Conservation (phyloP, 2,888 invertebrate genomes). For the Eupithecia vulgata region DNA sequence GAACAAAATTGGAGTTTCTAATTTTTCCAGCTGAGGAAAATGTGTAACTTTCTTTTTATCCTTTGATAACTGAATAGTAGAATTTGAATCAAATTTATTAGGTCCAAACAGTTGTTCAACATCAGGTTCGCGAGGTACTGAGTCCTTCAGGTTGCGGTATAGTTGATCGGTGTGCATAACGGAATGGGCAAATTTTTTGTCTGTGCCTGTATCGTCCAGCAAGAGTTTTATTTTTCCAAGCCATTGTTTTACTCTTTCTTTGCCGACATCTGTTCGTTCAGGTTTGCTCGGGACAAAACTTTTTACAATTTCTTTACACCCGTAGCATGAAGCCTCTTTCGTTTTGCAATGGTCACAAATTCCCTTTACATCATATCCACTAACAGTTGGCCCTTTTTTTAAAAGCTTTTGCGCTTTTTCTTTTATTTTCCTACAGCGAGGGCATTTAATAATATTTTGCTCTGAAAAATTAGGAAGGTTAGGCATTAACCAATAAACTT, state of each 20-base stretch:
- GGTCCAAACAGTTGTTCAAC: slow-evolving; percentile 30
- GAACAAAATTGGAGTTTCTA: background rate
- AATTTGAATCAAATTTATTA: slow-evolving; percentile 4
- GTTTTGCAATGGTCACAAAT: slow-evolving; percentile 64
- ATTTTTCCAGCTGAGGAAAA: slow-evolving; percentile 3
- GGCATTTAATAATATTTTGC: slow-evolving; percentile 54
- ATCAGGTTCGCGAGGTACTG: slow-evolving; percentile 21
- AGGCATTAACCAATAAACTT: background rate
- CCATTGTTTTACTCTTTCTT: slow-evolving; percentile 48
- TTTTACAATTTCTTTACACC: slow-evolving; percentile 60
- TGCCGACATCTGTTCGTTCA: slow-evolving; percentile 49
- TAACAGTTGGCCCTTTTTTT: slow-evolving; percentile 49
- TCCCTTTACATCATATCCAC: slow-evolving; percentile 54
- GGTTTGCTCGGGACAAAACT: slow-evolving; percentile 50
- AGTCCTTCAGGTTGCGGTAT: slow-evolving; percentile 3
- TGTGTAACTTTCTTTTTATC: slow-evolving; percentile 23
- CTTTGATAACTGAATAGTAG: slow-evolving; percentile 15
- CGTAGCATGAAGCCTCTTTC: slow-evolving; percentile 53
- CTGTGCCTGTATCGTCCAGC: slow-evolving; percentile 36
- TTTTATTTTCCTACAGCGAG: slow-evolving; percentile 60
- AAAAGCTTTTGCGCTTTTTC: slow-evolving; percentile 56
- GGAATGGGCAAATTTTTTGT: slow-evolving; percentile 27
- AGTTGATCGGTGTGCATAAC: slow-evolving; percentile 22
- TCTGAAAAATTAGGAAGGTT: background rate
- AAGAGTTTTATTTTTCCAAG: slow-evolving; percentile 48